Percentiles rank a stretch among this genome's conserved stretches.
Conservation (phyloP, 2,113 vertebrate species). For the Ctenodactylus gundi region DNA sequence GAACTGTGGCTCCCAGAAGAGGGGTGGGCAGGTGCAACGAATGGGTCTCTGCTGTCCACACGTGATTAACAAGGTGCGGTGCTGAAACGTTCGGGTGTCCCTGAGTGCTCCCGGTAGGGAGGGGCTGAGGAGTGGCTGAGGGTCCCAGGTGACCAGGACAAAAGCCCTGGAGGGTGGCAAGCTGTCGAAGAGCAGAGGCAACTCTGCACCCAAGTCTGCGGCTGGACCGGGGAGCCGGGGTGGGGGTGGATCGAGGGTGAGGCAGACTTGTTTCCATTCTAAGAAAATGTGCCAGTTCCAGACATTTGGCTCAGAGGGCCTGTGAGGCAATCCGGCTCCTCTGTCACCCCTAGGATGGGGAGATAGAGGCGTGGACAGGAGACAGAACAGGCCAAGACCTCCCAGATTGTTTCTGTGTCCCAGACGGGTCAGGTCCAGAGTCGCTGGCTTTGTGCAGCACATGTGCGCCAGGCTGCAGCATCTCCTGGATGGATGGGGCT, state of each 20-base stretch:
- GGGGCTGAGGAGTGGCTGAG: too few relatives aligned
- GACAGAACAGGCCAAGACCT: not conserved
- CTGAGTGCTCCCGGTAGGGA: not conserved
- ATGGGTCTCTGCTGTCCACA: not conserved
- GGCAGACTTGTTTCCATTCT: not conserved
- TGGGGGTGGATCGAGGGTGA: rapidly evolving
- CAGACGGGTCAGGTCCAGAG: not conserved
- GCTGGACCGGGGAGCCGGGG: not conserved
- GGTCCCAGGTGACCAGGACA: not conserved
- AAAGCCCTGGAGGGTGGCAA: not conserved
- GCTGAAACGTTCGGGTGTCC: not conserved
- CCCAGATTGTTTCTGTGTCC: not conserved
- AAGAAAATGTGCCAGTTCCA: not conserved
- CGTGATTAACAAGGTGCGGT: not conserved
- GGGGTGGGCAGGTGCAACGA: not conserved
- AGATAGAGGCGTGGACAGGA: not conserved
- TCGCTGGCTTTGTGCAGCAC: rapidly evolving
- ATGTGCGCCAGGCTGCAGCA: rapidly evolving
- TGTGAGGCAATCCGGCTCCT: not conserved
- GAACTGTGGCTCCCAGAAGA: not conserved
- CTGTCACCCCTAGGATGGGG: not conserved
- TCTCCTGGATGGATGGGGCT: too few relatives aligned
- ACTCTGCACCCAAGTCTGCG: too few relatives aligned
- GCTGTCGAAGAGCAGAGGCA: not conserved
- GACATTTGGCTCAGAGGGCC: not conserved